These are phyloP conservation scores for Miltochrista miniata DNA, from an alignment of 2,888 invertebrate species.

Conservation along the genomic window DNA sequence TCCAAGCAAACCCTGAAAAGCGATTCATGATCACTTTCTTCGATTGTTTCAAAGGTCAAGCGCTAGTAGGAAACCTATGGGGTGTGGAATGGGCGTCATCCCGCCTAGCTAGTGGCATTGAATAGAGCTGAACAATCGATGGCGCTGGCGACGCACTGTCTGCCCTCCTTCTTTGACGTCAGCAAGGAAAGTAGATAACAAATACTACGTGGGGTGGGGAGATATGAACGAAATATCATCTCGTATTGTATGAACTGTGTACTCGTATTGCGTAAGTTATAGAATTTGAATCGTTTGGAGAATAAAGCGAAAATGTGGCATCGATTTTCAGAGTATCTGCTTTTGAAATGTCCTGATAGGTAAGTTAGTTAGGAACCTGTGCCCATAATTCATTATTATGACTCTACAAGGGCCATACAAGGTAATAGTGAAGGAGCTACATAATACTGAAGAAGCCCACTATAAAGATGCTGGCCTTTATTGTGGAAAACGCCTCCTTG, in stretches of 20 bases:
- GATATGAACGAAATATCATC: not conserved
- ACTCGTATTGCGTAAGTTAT: not conserved
- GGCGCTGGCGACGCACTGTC: conserved; percentile 52
- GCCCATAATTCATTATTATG: too few species aligned
- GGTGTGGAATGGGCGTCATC: conserved; percentile 21
- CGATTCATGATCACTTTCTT: conserved; percentile 1
- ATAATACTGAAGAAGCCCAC: too few species aligned
- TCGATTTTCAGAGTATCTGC: too few species aligned
- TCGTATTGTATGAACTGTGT: not conserved
- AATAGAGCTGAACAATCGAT: conserved; percentile 52
- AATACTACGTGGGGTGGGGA: conserved; percentile 22
- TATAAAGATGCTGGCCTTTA: too few species aligned
- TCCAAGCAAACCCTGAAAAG: not conserved
- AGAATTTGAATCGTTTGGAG: not conserved
- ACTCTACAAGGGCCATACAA: too few species aligned
- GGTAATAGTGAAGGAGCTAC: too few species aligned
- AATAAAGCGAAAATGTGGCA: too few species aligned
- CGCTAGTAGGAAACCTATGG: conserved; percentile 2
- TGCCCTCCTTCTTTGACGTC: conserved; percentile 52
- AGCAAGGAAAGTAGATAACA: conserved; percentile 44
- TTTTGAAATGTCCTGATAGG: too few species aligned
- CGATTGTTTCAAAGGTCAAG: conserved; percentile 20
- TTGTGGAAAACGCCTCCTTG: too few species aligned
- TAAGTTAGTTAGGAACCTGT: too few species aligned
- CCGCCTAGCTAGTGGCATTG: conserved; percentile 38